Conservation (phyloP, 2,888 invertebrate species). For the Helleia helle region DNA sequence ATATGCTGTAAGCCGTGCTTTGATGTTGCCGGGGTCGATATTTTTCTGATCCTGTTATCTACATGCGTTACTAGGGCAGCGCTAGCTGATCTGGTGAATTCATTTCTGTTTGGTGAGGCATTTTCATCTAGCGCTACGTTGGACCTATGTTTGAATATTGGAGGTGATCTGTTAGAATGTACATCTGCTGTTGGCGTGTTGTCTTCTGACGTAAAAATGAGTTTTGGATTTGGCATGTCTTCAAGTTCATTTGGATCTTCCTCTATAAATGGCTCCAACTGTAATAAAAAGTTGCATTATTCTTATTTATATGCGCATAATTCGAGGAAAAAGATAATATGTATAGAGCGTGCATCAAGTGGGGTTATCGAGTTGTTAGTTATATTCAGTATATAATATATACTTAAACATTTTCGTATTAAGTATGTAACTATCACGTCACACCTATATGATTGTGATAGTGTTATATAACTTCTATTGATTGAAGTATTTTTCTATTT, state of each 20-base stretch:
- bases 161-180: conserved; percentile 49
- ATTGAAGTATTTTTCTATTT: too few relatives aligned
- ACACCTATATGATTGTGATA: too few relatives aligned
- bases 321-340: too few relatives aligned
- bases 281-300: too few relatives aligned
- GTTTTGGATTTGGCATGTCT: conserved; percentile 35
- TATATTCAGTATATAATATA: too few relatives aligned
- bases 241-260: conserved; percentile 45
- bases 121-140: conserved; percentile 36
- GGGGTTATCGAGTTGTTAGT: too few relatives aligned
- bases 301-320: not conserved
- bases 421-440: too few relatives aligned
- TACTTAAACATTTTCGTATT: too few relatives aligned
- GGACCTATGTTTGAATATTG: conserved; percentile 41
- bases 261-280: conserved; percentile 52
- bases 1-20: conserved; percentile 73
- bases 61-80: conserved; percentile 77
- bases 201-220: conserved; percentile 43
- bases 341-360: too few relatives aligned
- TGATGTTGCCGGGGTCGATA: conserved; percentile 45
- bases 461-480: too few relatives aligned
- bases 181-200: conserved; percentile 29
- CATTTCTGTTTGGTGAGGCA: conserved; percentile 25
- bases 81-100: conserved; percentile 80
- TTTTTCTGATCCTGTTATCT: conserved; percentile 44